These are phyloP conservation scores for Coboldia fuscipes DNA, from an alignment of 1,140 invertebrate genomes.

Conservation along the genomic window DNA sequence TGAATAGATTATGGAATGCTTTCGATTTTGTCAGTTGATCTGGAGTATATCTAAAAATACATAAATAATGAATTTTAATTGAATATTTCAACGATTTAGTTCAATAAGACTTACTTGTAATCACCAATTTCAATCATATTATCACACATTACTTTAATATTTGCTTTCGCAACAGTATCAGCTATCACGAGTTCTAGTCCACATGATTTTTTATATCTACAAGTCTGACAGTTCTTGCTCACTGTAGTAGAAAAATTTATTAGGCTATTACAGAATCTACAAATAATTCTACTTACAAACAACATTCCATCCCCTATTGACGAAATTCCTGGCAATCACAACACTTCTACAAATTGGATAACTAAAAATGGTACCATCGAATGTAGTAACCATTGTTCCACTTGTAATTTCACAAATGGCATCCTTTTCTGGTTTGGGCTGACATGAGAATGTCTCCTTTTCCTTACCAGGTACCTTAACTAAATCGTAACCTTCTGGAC, in stretches of 20 bases:
- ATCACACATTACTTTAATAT: too few relatives aligned
- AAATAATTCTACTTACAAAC: slow-evolving; percentile 27
- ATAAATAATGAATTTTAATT: slow-evolving; percentile 1
- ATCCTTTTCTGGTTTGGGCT: slow-evolving; percentile 31
- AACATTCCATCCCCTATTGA: slow-evolving; percentile 37
- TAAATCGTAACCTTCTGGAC: slow-evolving; percentile 29
- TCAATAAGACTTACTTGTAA: too few relatives aligned
- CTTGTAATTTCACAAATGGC: slow-evolving; percentile 49
- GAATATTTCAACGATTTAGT: too few relatives aligned
- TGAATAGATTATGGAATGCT: slow-evolving; percentile 36
- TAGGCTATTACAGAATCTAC: slow-evolving; percentile 7
- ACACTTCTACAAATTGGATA: slow-evolving; percentile 66
- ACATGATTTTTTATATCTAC: too few relatives aligned
- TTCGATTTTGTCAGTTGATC: slow-evolving; percentile 42
- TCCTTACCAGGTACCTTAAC: slow-evolving; percentile 13
- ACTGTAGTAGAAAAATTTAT: too few relatives aligned
- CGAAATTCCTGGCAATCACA: slow-evolving; percentile 43
- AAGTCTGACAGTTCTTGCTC: too few relatives aligned
- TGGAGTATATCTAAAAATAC: slow-evolving; percentile 19
- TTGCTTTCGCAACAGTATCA: too few relatives aligned
- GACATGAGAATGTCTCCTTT: slow-evolving; percentile 26
- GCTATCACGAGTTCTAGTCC: too few relatives aligned
- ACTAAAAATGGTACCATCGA: slow-evolving; percentile 51
- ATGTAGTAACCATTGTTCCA: slow-evolving; percentile 51
- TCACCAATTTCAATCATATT: too few relatives aligned